phyloP scores from a whole-genome alignment of 2,888 invertebrate species.

The Calliopum simillimum region DNA sequence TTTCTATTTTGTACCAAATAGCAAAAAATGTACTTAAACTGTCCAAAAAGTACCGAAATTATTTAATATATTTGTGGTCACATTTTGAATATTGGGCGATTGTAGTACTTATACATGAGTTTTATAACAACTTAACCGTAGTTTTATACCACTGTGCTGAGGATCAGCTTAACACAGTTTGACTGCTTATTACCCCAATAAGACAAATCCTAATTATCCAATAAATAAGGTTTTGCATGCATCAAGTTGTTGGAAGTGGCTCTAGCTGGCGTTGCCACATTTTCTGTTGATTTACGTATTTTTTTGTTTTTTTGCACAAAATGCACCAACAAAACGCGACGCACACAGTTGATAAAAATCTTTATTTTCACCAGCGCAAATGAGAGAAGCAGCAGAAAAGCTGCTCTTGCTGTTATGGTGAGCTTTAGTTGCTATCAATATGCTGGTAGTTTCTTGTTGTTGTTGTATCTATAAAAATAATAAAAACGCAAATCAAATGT shows the following conservation, averaged over 20 bases:
- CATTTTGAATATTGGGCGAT: too few species aligned
- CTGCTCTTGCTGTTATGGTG: slow-evolving; percentile 34
- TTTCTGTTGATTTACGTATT: neutral
- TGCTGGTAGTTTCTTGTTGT: slow-evolving; percentile 13
- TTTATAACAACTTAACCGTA: too few species aligned
- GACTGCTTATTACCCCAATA: slow-evolving; percentile 58
- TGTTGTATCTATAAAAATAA: slow-evolving; percentile 21
- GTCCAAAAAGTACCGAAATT: too few species aligned
- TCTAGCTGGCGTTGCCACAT: slow-evolving; percentile 31
- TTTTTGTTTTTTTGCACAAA: neutral
- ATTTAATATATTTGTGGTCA: too few species aligned
- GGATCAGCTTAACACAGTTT: slow-evolving; percentile 47
- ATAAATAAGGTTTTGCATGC: slow-evolving; percentile 63
- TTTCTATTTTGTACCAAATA: too few species aligned
- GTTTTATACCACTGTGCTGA: neutral
- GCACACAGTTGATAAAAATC: slow-evolving; percentile 29
- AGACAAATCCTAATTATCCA: slow-evolving; percentile 65
- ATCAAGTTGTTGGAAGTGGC: slow-evolving; percentile 29
- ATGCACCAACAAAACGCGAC: slow-evolving; percentile 1
- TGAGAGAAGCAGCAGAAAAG: neutral
- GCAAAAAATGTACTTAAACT: too few species aligned
- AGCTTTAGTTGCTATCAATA: slow-evolving; percentile 36
- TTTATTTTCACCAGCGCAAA: slow-evolving; percentile 9
- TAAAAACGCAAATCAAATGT: slow-evolving; percentile 26
- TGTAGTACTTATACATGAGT: too few species aligned